Percentiles rank a stretch among this genome's conserved stretches.
phyloP scores from a whole-genome alignment of 1,140 invertebrate species.

The Ips nitidus region DNA sequence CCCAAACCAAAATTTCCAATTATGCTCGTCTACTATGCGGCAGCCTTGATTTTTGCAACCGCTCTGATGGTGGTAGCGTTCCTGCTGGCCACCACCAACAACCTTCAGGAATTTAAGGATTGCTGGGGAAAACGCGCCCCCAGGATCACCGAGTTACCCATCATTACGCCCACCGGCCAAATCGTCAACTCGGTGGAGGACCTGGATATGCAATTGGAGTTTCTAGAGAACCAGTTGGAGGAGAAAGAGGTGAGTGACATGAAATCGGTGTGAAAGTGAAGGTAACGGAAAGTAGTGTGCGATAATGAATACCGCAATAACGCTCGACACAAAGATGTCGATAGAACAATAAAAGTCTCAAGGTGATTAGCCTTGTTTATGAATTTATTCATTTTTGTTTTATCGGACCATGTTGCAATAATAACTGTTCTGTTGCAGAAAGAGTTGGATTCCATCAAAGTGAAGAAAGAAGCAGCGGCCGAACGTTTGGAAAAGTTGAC shows the following conservation, averaged over 20 bases:
- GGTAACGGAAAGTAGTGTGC: background rate
- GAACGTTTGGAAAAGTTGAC: conserved; percentile 38
- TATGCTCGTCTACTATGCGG: conserved; percentile 16
- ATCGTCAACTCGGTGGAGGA: conserved; percentile 42
- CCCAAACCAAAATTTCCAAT: background rate
- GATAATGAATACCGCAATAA: background rate
- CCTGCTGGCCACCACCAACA: conserved; percentile 35
- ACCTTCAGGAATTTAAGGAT: conserved; percentile 39
- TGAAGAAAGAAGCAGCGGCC: conserved; percentile 27
- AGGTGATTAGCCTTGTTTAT: no score
- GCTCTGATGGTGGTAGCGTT: conserved; percentile 37
- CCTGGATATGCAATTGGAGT: conserved; percentile 43
- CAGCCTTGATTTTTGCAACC: conserved; percentile 20
- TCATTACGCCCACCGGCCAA: conserved; percentile 40
- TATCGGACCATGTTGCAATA: no score
- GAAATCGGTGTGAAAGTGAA: background rate
- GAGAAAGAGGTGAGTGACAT: conserved; percentile 38
- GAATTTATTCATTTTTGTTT: no score
- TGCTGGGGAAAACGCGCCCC: conserved; percentile 22
- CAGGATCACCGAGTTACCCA: conserved; percentile 36
- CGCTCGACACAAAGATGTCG: no score
- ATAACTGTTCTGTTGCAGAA: conserved; percentile 9
- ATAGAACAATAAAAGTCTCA: no score
- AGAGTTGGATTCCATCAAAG: conserved; percentile 36
- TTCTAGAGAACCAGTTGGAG: conserved; percentile 40